Conservation (phyloP, 1,140 invertebrate genomes). For the Belonocnema kinseyi region DNA sequence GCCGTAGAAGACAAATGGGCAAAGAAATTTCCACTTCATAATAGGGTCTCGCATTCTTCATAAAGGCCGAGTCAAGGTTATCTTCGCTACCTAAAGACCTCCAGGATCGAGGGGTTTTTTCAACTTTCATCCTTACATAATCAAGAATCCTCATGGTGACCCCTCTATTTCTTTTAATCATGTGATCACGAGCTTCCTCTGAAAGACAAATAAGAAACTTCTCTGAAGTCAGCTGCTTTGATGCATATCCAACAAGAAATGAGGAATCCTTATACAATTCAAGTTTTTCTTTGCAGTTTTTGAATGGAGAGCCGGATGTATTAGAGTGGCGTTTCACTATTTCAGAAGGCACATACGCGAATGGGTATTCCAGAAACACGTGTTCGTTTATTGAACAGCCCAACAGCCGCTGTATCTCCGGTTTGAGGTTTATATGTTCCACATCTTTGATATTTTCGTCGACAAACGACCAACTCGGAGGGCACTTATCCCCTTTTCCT, state of each 20-base stretch:
- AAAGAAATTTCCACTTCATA: constrained; percentile 79
- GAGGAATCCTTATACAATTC: constrained; percentile 73
- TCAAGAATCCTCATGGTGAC: constrained; percentile 76
- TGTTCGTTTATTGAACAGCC: constrained; percentile 63
- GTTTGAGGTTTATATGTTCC: constrained; percentile 54
- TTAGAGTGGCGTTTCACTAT: constrained; percentile 70
- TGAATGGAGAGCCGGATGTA: constrained; percentile 72
- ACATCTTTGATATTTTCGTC: constrained; percentile 62
- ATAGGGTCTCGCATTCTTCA: constrained; percentile 73
- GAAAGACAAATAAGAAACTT: constrained; percentile 82
- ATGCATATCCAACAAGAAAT: constrained; percentile 82
- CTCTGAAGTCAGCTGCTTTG: constrained; percentile 75
- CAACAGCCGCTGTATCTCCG: constrained; percentile 54
- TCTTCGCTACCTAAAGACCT: constrained; percentile 78
- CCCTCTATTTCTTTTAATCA: constrained; percentile 73
- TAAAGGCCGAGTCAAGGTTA: constrained; percentile 77
- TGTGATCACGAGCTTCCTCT: constrained; percentile 67
- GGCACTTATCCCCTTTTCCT: constrained; percentile 47
- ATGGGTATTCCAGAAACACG: constrained; percentile 84
- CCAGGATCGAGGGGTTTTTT: constrained; percentile 78
- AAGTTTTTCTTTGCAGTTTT: constrained; percentile 71
- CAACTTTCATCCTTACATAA: constrained; percentile 77
- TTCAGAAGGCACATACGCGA: constrained; percentile 79
- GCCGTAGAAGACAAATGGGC: constrained; percentile 38
- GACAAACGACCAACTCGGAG: constrained; percentile 51